Evolutionary conservation across 1,140 invertebrate species (phyloP).

Genomic region (Drosophila ficusphila): DNA sequence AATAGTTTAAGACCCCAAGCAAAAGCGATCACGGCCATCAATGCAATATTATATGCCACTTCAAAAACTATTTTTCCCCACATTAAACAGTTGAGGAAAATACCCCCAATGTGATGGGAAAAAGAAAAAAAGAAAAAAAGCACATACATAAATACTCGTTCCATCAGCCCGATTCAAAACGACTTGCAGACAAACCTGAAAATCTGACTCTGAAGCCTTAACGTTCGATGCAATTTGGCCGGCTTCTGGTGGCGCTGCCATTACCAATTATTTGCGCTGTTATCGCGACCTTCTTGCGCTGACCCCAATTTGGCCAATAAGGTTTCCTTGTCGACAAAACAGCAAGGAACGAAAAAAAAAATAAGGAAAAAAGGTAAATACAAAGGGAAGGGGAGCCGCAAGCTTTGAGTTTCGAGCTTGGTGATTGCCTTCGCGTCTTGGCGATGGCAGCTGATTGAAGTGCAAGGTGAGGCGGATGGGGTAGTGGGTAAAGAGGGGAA

Average conservation of each 20-base stretch:
- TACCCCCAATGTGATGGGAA: too few species aligned
- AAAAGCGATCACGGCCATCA: not conserved
- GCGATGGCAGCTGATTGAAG: slow-evolving; percentile 63
- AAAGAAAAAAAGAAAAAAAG: not conserved
- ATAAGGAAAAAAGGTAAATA: not conserved
- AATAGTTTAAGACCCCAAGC: not conserved
- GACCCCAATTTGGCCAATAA: slow-evolving; percentile 77
- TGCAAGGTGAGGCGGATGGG: slow-evolving; percentile 61
- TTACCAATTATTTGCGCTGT: slow-evolving; percentile 75
- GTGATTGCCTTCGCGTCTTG: slow-evolving; percentile 49
- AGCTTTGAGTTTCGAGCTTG: slow-evolving; percentile 44
- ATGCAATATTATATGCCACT: not conserved
- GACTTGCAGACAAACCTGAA: slow-evolving; percentile 37
- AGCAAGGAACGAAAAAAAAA: not conserved
- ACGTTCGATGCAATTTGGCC: slow-evolving; percentile 71
- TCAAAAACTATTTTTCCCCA: slow-evolving; percentile 1
- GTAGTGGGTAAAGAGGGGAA: too few species aligned
- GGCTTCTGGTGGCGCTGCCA: slow-evolving; percentile 50
- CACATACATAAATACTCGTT: not conserved
- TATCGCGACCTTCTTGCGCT: slow-evolving; percentile 77
- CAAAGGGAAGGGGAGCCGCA: slow-evolving; percentile 23
- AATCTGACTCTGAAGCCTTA: slow-evolving; percentile 45
- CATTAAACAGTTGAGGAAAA: not conserved
- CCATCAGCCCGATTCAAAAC: not conserved
- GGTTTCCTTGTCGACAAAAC: slow-evolving; percentile 40